phyloP scores from a whole-genome alignment of 2,797 vertebrate species.

The Sibirionetta formosa region DNA sequence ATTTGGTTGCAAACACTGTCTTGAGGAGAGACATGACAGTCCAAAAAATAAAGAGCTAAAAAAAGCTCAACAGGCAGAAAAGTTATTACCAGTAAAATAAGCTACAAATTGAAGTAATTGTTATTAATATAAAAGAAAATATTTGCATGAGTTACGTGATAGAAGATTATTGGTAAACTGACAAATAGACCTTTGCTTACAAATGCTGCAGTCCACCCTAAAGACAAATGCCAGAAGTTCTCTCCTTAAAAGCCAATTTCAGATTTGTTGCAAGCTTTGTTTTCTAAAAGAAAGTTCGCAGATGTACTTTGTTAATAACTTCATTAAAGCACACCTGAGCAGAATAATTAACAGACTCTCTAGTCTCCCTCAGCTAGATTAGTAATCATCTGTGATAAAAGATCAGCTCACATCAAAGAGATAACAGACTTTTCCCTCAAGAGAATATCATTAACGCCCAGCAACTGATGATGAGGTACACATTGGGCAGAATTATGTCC shows the following conservation, averaged over 20 bases:
- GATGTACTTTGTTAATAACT: slow-evolving; percentile 4
- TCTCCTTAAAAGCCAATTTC: background rate
- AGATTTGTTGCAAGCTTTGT: background rate
- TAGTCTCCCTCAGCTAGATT: background rate
- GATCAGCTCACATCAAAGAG: slow-evolving; percentile 15
- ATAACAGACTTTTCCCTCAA: background rate
- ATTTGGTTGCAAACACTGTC: background rate
- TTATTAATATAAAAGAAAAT: background rate
- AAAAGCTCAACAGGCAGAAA: accelerated
- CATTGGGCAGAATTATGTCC: background rate
- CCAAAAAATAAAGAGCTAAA: background rate
- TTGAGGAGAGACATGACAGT: background rate
- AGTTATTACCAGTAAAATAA: background rate
- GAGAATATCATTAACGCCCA: background rate
- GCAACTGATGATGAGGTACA: background rate
- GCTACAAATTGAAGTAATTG: background rate
- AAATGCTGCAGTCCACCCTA: background rate
- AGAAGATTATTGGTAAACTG: background rate
- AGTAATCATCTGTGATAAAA: background rate
- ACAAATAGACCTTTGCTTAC: background rate
- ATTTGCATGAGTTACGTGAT: background rate
- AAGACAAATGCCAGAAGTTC: background rate
- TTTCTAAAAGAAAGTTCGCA: background rate
- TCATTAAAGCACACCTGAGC: slow-evolving; percentile 18
- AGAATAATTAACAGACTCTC: slow-evolving; percentile 38